A percentile compares a stretch with the other conserved stretches of the same genome.
Evolutionary conservation across 2,113 vertebrate species (phyloP).

Genomic region (Carassius carassius): DNA sequence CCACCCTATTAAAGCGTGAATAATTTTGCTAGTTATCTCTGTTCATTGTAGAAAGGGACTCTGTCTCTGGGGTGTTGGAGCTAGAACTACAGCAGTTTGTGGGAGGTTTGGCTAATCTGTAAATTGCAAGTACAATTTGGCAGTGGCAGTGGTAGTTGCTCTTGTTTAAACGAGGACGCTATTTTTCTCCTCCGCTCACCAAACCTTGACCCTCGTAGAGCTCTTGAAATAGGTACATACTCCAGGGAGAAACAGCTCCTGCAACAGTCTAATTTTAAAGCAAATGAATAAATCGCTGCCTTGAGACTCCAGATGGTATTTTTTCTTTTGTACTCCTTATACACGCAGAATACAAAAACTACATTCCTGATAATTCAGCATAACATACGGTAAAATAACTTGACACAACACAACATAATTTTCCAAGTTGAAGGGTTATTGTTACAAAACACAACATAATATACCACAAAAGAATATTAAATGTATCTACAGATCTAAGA

Average conservation of each 20-base stretch:
- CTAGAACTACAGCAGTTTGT: conserved; percentile 31
- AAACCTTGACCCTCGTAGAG: conserved; percentile 77
- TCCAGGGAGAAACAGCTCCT: conserved; percentile 60
- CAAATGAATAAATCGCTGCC: conserved; percentile 59
- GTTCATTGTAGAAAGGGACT: conserved; percentile 36
- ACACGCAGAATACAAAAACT: conserved; percentile 9
- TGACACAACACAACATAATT: not conserved
- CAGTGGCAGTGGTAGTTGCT: conserved; percentile 16
- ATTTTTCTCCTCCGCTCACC: conserved; percentile 75
- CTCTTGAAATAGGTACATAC: conserved; percentile 76
- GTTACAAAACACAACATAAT: not conserved
- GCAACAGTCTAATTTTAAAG: conserved; percentile 50
- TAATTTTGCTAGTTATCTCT: conserved; percentile 33
- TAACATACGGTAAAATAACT: not conserved
- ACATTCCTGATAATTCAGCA: not conserved
- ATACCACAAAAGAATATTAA: not conserved
- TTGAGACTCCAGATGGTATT: conserved; percentile 65
- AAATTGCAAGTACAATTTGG: conserved; percentile 17
- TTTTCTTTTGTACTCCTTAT: conserved; percentile 47
- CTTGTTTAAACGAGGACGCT: conserved; percentile 72
- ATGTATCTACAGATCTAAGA: not conserved
- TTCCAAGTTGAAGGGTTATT: not conserved
- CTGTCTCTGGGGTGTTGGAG: not conserved
- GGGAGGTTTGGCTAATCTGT: conserved; percentile 29
- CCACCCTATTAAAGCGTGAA: conserved; percentile 14